phyloP scores from a whole-genome alignment of 2,888 invertebrate species.

The Malacosoma neustria region DNA sequence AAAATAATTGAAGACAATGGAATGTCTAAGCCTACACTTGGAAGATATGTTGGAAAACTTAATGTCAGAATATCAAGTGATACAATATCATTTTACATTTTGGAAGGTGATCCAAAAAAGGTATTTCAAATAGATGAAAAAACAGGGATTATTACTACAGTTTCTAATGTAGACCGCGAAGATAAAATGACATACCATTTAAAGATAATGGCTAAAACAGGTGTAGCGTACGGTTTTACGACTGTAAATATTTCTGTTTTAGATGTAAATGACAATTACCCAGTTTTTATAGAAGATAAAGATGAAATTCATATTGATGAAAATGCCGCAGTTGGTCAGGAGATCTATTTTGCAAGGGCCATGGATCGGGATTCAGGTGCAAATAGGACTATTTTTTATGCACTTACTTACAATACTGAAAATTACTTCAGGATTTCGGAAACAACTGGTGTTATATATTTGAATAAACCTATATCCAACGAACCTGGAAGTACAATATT shows the following conservation, averaged over 20 bases:
- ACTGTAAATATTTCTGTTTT: constrained; percentile 86
- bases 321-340: constrained; percentile 95
- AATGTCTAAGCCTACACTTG: constrained; percentile 72
- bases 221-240: constrained; percentile 84
- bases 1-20: constrained; percentile 88
- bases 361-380: constrained; percentile 90
- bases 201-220: constrained; percentile 85
- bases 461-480: constrained; percentile 85
- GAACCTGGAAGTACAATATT: constrained; percentile 82
- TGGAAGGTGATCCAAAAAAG: constrained; percentile 85
- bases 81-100: constrained; percentile 82
- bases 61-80: constrained; percentile 78
- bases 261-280: constrained; percentile 95
- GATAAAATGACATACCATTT: constrained; percentile 83
- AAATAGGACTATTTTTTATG: constrained; percentile 91
- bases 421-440: constrained; percentile 89
- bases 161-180: constrained; percentile 89
- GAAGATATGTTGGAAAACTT: constrained; percentile 86
- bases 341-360: constrained; percentile 91
- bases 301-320: constrained; percentile 88
- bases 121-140: constrained; percentile 87
- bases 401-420: constrained; percentile 85
- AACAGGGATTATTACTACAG: constrained; percentile 85
- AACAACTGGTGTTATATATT: constrained; percentile 90
- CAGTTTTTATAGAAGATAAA: constrained; percentile 85